Percentiles rank a stretch among this genome's conserved stretches.
Evolutionary conservation across 2,113 vertebrate species (phyloP).

Genomic region (Tinamus guttatus): DNA sequence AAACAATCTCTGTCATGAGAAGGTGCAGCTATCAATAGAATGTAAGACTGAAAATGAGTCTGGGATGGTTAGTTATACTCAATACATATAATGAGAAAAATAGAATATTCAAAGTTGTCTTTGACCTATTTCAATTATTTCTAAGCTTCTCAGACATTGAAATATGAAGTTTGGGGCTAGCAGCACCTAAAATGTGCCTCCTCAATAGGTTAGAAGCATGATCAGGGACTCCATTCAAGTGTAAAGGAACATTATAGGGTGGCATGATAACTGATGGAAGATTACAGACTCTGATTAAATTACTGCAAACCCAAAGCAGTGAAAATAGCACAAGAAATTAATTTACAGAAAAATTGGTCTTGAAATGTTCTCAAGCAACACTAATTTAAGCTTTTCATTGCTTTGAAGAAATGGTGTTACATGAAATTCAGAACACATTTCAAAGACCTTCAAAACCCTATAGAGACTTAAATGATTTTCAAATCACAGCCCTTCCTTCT

Average conservation of each 20-base stretch:
- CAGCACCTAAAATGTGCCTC: background rate
- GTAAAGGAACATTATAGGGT: background rate
- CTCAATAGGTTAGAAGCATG: background rate
- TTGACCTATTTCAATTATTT: background rate
- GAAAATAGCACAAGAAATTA: constrained; percentile 39
- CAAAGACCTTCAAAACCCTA: background rate
- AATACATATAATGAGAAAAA: background rate
- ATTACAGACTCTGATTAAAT: constrained; percentile 35
- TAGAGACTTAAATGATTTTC: background rate
- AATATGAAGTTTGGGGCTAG: background rate
- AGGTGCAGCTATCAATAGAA: background rate
- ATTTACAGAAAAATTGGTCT: background rate
- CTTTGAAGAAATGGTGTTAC: background rate
- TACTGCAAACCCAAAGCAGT: constrained; percentile 14
- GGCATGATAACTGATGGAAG: background rate
- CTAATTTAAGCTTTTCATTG: constrained; percentile 28
- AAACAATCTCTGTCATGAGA: background rate
- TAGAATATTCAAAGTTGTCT: background rate
- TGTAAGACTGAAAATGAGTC: background rate
- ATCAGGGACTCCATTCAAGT: background rate
- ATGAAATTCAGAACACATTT: background rate
- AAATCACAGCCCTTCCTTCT: background rate
- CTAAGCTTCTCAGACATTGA: background rate
- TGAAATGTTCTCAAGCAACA: constrained; percentile 26
- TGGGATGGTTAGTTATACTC: background rate